These are phyloP conservation scores for Ormyrus nitidulus DNA, from an alignment of 2,888 invertebrate species.

Conservation along the genomic window DNA sequence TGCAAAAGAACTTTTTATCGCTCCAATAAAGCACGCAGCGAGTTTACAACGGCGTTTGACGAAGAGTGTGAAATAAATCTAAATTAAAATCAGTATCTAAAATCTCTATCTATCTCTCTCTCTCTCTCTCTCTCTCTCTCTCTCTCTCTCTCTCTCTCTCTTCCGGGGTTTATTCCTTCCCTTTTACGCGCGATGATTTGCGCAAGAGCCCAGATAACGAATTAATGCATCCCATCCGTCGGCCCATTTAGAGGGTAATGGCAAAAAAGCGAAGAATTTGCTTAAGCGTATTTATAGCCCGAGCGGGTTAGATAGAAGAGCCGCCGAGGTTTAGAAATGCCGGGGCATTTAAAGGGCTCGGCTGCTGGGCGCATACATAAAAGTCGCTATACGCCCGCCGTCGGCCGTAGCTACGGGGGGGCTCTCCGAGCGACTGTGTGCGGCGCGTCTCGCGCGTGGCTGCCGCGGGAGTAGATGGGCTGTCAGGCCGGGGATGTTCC, in stretches of 20 bases:
- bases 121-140: neutral
- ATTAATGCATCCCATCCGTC: neutral
- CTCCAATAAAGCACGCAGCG: neutral
- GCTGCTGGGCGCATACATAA: too few relatives aligned
- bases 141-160: neutral
- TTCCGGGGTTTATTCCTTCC: neutral
- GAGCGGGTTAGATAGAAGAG: neutral
- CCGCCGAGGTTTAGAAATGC: neutral
- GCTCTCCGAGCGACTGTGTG: neutral
- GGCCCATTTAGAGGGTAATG: neutral
- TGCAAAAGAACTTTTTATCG: neutral
- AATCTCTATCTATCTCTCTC: constrained; percentile 7
- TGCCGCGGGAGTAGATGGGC: constrained; percentile 62
- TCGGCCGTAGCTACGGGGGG: neutral
- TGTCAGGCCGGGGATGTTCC: constrained; percentile 70
- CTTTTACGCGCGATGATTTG: neutral
- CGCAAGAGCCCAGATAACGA: neutral
- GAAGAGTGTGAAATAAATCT: constrained; percentile 4
- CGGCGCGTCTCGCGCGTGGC: constrained; percentile 15
- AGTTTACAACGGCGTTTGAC: neutral
- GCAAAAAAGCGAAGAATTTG: neutral
- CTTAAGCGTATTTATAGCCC: neutral
- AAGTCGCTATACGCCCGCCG: too few relatives aligned
- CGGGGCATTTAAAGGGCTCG: neutral
- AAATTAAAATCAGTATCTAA: constrained; percentile 13